phyloP scores from a whole-genome alignment of 1,140 invertebrate species.

The Aphelinus atriplicis region DNA sequence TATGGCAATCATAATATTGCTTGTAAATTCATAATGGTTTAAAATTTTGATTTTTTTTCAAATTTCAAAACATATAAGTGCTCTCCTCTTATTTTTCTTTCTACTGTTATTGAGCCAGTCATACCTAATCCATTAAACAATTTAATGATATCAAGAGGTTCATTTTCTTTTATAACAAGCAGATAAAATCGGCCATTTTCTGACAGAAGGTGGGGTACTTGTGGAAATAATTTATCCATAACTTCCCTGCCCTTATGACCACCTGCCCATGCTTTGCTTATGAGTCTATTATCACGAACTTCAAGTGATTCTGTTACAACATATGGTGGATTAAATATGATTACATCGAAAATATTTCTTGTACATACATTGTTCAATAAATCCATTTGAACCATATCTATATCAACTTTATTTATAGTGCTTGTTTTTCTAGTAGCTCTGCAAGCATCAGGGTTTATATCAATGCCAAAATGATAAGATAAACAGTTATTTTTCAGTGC shows the following conservation, averaged over 20 bases:
- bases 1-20: background rate
- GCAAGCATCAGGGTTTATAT: slow-evolving; percentile 86
- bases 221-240: slow-evolving; percentile 79
- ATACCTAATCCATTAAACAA: slow-evolving; percentile 72
- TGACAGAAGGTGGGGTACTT: slow-evolving; percentile 76
- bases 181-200: slow-evolving; percentile 83
- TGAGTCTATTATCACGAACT: slow-evolving; percentile 65
- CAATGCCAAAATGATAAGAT: slow-evolving; percentile 76
- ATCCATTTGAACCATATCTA: slow-evolving; percentile 78
- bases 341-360: slow-evolving; percentile 76
- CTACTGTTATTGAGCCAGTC: slow-evolving; percentile 70
- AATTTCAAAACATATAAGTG: slow-evolving; percentile 75
- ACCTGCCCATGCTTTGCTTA: slow-evolving; percentile 85
- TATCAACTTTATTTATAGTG: slow-evolving; percentile 69
- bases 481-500: slow-evolving; percentile 66
- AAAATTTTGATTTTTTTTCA: slow-evolving; percentile 48
- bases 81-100: slow-evolving; percentile 79
- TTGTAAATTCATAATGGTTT: background rate
- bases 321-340: slow-evolving; percentile 98
- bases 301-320: slow-evolving; percentile 86
- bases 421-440: slow-evolving; percentile 75
- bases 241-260: slow-evolving; percentile 81
- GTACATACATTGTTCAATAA: slow-evolving; percentile 67
- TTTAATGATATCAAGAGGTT: slow-evolving; percentile 76
- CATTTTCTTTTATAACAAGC: slow-evolving; percentile 86